A percentile compares a stretch with the other conserved stretches of the same genome.
phyloP scores from a whole-genome alignment of 2,888 invertebrate species.

The Diaphora mendica region DNA sequence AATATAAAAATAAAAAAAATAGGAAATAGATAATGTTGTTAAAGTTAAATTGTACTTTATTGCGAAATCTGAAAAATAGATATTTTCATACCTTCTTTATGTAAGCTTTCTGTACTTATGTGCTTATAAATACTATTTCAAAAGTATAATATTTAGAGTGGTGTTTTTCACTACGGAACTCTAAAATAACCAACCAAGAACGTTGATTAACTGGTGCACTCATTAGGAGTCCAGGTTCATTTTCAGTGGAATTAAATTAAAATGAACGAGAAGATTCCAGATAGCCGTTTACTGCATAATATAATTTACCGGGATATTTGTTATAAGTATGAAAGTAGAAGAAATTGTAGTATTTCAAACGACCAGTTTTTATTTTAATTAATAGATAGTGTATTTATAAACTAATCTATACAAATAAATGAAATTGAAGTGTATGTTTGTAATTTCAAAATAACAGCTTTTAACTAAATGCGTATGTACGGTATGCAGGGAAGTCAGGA shows the following conservation, averaged over 20 bases:
- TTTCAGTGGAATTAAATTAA: constrained; percentile 14
- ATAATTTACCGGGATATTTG: neutral
- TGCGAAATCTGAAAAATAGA: neutral
- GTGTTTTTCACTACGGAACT: neutral
- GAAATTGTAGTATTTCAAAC: neutral
- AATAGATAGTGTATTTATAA: neutral
- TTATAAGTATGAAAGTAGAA: neutral
- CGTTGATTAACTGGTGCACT: constrained; percentile 17
- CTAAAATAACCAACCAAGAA: constrained; percentile 3
- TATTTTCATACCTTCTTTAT: neutral
- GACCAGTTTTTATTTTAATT: neutral
- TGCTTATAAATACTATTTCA: neutral
- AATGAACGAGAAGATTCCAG: neutral
- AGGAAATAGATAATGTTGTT: neutral
- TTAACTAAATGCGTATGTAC: no score
- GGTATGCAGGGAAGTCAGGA: no score
- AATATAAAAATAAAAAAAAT: no score
- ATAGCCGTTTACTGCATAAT: constrained; percentile 5
- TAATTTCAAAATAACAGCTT: no score
- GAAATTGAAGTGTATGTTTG: no score
- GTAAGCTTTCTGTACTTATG: neutral
- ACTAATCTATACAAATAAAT: neutral
- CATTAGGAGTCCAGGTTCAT: constrained; percentile 13
- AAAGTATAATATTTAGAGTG: neutral
- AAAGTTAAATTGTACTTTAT: neutral